Conservation (phyloP, 1,140 invertebrate species). For the fruit fly (Drosophila melanogaster) region Release_6_plus_ISO1_MT NC_004354.4:9868001-9868500, state of each 20-base stretch:
- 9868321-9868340: conserved; percentile 62
- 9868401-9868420: conserved; percentile 50
- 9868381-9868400: conserved; percentile 36
- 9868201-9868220: conserved; percentile 70
- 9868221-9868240: conserved; percentile 78
- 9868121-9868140: conserved; percentile 24
- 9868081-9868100: conserved; percentile 45
- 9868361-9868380: conserved; percentile 39
- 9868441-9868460: no score
- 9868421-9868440: background rate
- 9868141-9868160: background rate
- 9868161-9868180: conserved; percentile 7
- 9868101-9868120: conserved; percentile 50
- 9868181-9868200: conserved; percentile 53
- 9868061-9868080: conserved; percentile 44
- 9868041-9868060: conserved; percentile 41
- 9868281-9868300: conserved; percentile 61
- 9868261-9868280: conserved; percentile 45
- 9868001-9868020: conserved; percentile 34
- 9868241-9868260: conserved; percentile 74
- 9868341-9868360: conserved; percentile 27
- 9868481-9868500: background rate
- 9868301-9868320: conserved; percentile 54
- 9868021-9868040: conserved; percentile 35
- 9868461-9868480: no score